Conservation (phyloP, 2,888 invertebrate genomes). For the Calliphora vomitoria region DNA sequence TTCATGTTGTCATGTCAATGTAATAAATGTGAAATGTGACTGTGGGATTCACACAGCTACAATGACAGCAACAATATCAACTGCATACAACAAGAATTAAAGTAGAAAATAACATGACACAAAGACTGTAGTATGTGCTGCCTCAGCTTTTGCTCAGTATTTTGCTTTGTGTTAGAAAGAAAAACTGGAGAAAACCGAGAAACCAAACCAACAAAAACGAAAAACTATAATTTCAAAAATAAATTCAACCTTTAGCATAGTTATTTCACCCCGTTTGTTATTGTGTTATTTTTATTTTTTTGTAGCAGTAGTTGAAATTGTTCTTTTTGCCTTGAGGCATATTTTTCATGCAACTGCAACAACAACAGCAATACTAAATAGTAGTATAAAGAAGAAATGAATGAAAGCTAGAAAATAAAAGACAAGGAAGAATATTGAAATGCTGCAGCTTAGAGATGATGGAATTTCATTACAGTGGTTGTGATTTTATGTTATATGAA, state of each 20-base stretch:
- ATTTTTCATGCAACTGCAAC: constrained; percentile 9
- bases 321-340: constrained; percentile 50
- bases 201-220: background rate
- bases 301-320: constrained; percentile 25
- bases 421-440: constrained; percentile 38
- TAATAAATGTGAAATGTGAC: constrained; percentile 19
- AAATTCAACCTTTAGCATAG: constrained; percentile 67
- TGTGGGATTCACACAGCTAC: constrained; percentile 13
- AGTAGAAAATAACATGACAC: constrained; percentile 43
- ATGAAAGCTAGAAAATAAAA: constrained; percentile 11
- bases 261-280: constrained; percentile 61
- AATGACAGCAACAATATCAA: constrained; percentile 29
- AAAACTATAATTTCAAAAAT: constrained; percentile 38
- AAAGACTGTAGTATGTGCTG: background rate
- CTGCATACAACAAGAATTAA: background rate
- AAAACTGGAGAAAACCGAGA: background rate
- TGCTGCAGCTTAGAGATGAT: background rate
- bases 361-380: constrained; percentile 21
- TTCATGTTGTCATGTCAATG: constrained; percentile 53
- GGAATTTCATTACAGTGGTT: background rate
- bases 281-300: background rate
- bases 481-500: background rate
- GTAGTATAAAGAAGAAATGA: background rate
- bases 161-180: constrained; percentile 9
- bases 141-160: background rate